phyloP scores from a whole-genome alignment of 2,113 vertebrate species.

The Peucedramus taeniatus region DNA sequence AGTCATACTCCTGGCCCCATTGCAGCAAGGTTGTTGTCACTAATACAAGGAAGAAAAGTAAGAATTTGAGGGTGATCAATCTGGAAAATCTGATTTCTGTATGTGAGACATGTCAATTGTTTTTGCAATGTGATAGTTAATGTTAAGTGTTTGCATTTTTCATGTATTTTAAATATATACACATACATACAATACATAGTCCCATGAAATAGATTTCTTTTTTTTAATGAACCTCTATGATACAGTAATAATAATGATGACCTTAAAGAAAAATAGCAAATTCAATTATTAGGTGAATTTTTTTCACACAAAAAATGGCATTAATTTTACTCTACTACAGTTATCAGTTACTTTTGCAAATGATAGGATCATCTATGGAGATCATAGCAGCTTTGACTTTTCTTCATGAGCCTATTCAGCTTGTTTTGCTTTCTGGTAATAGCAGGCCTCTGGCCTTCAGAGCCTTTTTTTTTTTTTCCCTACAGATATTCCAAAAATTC shows the following conservation, averaged over 20 bases:
- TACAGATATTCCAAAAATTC: neutral
- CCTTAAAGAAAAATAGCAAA: neutral
- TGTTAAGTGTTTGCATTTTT: neutral
- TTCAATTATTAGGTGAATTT: neutral
- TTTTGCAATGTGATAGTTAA: neutral
- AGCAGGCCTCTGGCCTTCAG: neutral
- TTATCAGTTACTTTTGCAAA: neutral
- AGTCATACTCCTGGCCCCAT: neutral
- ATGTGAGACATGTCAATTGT: neutral
- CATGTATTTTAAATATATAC: neutral
- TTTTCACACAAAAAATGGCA: neutral
- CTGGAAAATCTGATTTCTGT: neutral
- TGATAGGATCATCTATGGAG: neutral
- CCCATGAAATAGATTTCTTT: neutral
- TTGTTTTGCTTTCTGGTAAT: neutral
- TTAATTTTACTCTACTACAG: neutral
- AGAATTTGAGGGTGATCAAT: neutral
- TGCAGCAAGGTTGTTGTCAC: neutral
- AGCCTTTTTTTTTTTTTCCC: no score
- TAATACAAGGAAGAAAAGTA: neutral
- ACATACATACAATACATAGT: fast-evolving
- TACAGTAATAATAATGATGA: neutral
- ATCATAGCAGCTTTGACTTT: neutral
- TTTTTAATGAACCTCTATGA: neutral
- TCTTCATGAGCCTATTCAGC: neutral